phyloP scores from a whole-genome alignment of 2,113 vertebrate genomes.

The Origma solitaria region DNA sequence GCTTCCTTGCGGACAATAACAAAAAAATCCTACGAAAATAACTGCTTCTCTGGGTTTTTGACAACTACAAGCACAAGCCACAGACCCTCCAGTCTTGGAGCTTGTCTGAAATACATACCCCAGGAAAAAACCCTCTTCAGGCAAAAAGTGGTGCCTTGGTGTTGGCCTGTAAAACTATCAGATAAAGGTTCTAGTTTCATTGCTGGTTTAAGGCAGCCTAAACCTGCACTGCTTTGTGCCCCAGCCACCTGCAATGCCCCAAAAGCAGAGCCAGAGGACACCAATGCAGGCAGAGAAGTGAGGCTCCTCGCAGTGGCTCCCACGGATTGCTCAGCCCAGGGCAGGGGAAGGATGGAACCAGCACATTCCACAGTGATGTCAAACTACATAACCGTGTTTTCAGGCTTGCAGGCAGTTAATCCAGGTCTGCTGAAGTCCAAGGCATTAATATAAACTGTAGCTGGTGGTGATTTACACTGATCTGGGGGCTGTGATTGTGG shows the following conservation, averaged over 20 bases:
- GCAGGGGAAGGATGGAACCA: neutral
- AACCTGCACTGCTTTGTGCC: neutral
- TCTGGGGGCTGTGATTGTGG: neutral
- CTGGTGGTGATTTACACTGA: neutral
- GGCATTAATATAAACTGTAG: neutral
- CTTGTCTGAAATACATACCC: neutral
- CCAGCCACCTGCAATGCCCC: neutral
- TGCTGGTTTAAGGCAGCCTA: neutral
- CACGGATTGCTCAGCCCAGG: fast-evolving
- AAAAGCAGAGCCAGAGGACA: neutral
- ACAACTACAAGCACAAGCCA: neutral
- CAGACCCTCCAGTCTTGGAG: neutral
- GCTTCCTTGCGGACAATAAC: neutral
- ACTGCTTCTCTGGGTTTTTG: neutral
- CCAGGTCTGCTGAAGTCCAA: neutral
- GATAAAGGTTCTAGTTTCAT: neutral
- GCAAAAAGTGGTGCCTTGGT: neutral
- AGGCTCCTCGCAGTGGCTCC: neutral
- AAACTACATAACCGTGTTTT: neutral
- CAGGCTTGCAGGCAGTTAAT: neutral
- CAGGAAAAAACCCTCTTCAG: neutral
- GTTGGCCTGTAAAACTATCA: neutral
- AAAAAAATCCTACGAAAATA: neutral
- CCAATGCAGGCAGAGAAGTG: neutral
- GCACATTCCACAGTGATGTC: neutral